These are phyloP conservation scores for Chelidonichthys spinosus DNA, from an alignment of 2,797 vertebrate species.

Conservation along the genomic window DNA sequence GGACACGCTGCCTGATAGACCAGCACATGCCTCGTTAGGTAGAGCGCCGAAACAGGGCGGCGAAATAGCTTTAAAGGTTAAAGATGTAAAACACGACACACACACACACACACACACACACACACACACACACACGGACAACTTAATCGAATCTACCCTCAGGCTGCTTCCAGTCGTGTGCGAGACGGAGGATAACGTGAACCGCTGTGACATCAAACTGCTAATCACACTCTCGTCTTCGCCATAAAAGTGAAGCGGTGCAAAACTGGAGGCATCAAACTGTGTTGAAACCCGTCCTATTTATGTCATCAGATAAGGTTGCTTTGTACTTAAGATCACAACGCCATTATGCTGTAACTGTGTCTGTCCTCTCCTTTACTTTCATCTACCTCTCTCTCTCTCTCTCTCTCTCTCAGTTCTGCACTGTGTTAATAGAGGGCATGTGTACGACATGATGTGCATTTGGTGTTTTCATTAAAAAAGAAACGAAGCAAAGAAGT, in stretches of 20 bases:
- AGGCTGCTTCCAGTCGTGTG: conserved; percentile 53
- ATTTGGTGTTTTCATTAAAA: conserved; percentile 57
- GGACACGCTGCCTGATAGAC: conserved; percentile 12
- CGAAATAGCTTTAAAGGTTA: conserved; percentile 44
- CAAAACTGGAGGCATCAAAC: conserved; percentile 38
- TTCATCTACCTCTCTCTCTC: conserved; percentile 39
- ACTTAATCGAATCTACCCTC: conserved; percentile 31
- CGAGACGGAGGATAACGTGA: conserved; percentile 36
- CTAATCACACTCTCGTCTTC: conserved; percentile 51
- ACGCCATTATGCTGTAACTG: conserved; percentile 32
- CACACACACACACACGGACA: background rate
- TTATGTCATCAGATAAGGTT: conserved; percentile 40
- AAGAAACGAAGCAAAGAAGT: background rate
- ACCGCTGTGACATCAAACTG: conserved; percentile 53
- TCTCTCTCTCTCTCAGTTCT: conserved; percentile 17
- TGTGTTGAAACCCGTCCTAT: conserved; percentile 36
- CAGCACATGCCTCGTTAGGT: conserved; percentile 15
- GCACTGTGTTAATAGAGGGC: conserved; percentile 25
- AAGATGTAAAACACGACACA: conserved; percentile 22
- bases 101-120: conserved; percentile 21
- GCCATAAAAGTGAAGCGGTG: conserved; percentile 29
- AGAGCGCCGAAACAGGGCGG: conserved; percentile 8
- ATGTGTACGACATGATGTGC: conserved; percentile 25
- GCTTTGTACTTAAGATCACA: conserved; percentile 31
- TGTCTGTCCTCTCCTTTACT: conserved; percentile 29